Conservation (phyloP, 2,113 vertebrate species). For the Scortum barcoo region DNA sequence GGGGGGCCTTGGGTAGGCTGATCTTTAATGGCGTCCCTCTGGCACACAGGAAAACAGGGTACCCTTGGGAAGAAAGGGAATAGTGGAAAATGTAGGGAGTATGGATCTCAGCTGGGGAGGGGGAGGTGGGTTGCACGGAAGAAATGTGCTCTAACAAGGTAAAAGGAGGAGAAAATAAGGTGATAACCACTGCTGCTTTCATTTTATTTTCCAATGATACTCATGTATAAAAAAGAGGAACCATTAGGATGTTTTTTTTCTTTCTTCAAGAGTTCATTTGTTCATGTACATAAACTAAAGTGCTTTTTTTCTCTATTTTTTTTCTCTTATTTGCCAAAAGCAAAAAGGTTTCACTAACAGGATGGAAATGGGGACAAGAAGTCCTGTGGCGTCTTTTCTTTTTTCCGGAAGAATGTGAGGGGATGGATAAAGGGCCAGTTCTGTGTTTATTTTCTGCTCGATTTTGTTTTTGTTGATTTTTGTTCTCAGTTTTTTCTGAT, state of each 20-base stretch:
- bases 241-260: slow-evolving; percentile 62
- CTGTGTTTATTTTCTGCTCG: slow-evolving; percentile 63
- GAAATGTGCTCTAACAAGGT: slow-evolving; percentile 76
- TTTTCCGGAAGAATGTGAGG: slow-evolving; percentile 61
- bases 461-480: slow-evolving; percentile 67
- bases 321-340: slow-evolving; percentile 82
- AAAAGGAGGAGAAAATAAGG: slow-evolving; percentile 74
- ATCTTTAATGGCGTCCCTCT: slow-evolving; percentile 84
- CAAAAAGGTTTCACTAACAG: slow-evolving; percentile 81
- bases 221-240: slow-evolving; percentile 88
- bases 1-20: slow-evolving; percentile 84
- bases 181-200: slow-evolving; percentile 85
- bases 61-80: slow-evolving; percentile 21
- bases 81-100: slow-evolving; percentile 54
- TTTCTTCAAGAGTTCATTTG: slow-evolving; percentile 79
- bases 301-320: slow-evolving; percentile 79
- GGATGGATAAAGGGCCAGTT: slow-evolving; percentile 73
- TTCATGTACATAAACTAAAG: slow-evolving; percentile 87
- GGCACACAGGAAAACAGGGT: slow-evolving; percentile 78
- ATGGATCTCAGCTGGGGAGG: slow-evolving; percentile 56
- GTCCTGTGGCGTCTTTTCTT: slow-evolving; percentile 40
- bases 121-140: slow-evolving; percentile 61
- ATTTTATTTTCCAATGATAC: slow-evolving; percentile 88
- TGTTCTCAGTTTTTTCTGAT: slow-evolving; percentile 79
- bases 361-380: slow-evolving; percentile 83